Evolutionary conservation across 2,113 vertebrate genomes (phyloP).

Genomic region (Heterocephalus glaber): DNA sequence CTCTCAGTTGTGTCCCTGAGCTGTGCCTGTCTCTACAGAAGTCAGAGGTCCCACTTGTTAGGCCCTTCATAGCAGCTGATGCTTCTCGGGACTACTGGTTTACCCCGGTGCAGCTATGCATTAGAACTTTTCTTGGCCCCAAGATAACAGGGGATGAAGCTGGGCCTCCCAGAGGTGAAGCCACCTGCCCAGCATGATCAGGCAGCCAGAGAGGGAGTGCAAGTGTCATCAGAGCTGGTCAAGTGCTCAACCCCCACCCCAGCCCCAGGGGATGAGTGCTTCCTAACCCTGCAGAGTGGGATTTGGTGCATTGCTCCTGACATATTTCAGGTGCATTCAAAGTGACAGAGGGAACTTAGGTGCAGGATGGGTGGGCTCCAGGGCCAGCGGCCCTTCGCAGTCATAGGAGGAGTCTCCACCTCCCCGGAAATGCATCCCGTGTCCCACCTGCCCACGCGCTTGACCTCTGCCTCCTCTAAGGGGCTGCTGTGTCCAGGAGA

Average conservation of each 20-base stretch:
- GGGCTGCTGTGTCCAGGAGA: neutral
- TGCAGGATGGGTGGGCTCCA: neutral
- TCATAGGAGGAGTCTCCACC: neutral
- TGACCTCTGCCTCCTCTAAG: neutral
- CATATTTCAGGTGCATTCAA: neutral
- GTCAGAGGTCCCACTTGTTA: neutral
- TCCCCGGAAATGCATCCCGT: neutral
- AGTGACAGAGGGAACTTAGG: neutral
- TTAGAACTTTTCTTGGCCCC: neutral
- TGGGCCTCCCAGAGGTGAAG: neutral
- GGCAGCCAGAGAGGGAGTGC: neutral
- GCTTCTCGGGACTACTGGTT: neutral
- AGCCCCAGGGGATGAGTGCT: accelerated
- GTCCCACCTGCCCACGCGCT: neutral
- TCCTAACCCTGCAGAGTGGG: no score
- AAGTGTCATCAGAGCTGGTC: neutral
- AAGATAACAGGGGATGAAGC: neutral
- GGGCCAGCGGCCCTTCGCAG: neutral
- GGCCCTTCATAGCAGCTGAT: neutral
- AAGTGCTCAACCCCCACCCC: neutral
- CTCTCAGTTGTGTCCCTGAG: accelerated
- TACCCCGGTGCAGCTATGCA: neutral
- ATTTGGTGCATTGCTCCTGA: neutral
- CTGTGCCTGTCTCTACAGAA: neutral
- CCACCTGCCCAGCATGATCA: neutral